Conservation (phyloP, 1,140 invertebrate species). For the Drosophila gunungcola region DNA sequence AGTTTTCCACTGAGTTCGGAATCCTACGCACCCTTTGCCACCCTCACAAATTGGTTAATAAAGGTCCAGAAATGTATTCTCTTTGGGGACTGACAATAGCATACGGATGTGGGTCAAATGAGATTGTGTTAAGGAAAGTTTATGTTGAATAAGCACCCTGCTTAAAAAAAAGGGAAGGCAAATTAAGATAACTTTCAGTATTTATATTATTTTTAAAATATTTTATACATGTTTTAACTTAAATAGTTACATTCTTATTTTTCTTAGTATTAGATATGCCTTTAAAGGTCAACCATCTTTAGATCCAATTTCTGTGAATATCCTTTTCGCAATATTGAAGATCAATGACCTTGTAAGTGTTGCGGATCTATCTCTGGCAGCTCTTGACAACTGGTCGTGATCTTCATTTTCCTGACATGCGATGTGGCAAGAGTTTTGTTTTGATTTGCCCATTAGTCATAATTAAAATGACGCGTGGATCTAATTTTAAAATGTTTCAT, state of each 20-base stretch:
- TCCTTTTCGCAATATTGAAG: not conserved
- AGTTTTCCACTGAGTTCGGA: constrained; percentile 24
- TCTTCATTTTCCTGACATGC: constrained; percentile 53
- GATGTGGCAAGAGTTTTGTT: constrained; percentile 63
- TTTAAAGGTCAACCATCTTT: too few relatives aligned
- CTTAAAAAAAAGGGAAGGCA: too few relatives aligned
- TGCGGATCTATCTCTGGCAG: constrained; percentile 27
- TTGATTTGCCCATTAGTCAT: constrained; percentile 54
- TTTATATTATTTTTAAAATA: too few relatives aligned
- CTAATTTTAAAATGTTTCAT: constrained; percentile 72
- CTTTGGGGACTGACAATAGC: constrained; percentile 3
- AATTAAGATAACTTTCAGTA: too few relatives aligned
- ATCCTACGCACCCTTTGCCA: constrained; percentile 23
- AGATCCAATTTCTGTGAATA: not conserved
- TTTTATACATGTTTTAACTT: too few relatives aligned
- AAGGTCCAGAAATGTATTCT: not conserved
- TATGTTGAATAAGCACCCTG: not conserved
- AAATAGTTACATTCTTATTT: too few relatives aligned
- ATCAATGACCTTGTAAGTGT: constrained; percentile 21
- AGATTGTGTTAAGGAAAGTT: not conserved
- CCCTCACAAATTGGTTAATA: constrained; percentile 39
- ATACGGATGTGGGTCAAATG: constrained; percentile 8
- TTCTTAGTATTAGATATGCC: too few relatives aligned
- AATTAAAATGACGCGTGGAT: constrained; percentile 68
- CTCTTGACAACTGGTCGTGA: constrained; percentile 28